phyloP scores from a whole-genome alignment of 2,888 invertebrate species.

The Ectobius pallidus region DNA sequence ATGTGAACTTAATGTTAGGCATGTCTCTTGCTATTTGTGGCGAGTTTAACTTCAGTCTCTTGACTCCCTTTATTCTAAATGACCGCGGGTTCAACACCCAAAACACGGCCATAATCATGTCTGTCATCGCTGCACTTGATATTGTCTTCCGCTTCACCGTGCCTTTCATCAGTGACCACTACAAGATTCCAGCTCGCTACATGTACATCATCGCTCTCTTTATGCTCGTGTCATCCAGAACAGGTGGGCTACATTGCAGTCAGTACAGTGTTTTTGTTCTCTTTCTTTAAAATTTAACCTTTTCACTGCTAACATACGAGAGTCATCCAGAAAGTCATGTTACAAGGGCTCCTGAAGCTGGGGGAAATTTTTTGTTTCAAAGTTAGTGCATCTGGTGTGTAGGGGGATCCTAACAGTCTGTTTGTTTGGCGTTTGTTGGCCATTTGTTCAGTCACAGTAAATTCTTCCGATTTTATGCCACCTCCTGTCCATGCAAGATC shows the following conservation, averaged over 20 bases:
- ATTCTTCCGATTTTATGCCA: too few relatives aligned
- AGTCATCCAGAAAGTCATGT: too few relatives aligned
- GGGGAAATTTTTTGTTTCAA: too few relatives aligned
- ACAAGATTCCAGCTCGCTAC: constrained; percentile 64
- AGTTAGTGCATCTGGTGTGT: too few relatives aligned
- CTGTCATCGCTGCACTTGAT: constrained; percentile 66
- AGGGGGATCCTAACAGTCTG: too few relatives aligned
- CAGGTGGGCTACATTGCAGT: constrained; percentile 60
- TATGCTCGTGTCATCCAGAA: constrained; percentile 64
- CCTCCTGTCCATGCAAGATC: too few relatives aligned
- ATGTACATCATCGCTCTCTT: constrained; percentile 69
- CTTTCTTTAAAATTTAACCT: not conserved
- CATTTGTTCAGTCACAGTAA: too few relatives aligned
- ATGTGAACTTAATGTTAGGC: constrained; percentile 70
- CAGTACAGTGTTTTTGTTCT: not conserved
- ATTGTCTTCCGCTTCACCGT: constrained; percentile 67
- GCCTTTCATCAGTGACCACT: constrained; percentile 70
- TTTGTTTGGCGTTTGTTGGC: too few relatives aligned
- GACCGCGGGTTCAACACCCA: constrained; percentile 65
- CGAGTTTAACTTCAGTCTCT: constrained; percentile 70
- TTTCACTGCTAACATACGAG: constrained; percentile 11
- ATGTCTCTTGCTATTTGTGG: constrained; percentile 71
- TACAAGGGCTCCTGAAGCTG: too few relatives aligned
- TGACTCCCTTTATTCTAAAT: constrained; percentile 69
- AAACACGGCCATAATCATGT: constrained; percentile 67